phyloP scores from a whole-genome alignment of 2,888 invertebrate species.

The Nemapogon koenigi region DNA sequence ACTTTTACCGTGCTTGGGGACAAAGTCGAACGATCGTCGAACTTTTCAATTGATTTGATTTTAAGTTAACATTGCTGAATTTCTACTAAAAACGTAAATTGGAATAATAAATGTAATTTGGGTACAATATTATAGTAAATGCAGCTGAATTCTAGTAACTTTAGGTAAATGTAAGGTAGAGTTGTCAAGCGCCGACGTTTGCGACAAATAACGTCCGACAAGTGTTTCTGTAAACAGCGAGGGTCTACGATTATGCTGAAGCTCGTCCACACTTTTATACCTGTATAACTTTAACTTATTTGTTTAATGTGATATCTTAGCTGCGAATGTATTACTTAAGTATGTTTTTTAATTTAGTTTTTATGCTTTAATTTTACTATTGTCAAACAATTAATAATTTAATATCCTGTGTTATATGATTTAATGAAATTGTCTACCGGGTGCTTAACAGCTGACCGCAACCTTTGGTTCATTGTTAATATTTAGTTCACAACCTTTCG shows the following conservation, averaged over 20 bases:
- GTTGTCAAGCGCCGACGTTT: conserved; percentile 32
- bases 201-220: conserved; percentile 54
- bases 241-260: conserved; percentile 37
- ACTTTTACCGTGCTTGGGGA: conserved; percentile 27
- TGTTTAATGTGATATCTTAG: too few relatives aligned
- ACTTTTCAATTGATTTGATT: conserved; percentile 28
- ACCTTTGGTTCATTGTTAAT: conserved; percentile 35
- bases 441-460: conserved; percentile 33
- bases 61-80: conserved; percentile 11
- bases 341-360: too few relatives aligned
- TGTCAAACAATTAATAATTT: too few relatives aligned
- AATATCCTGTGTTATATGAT: too few relatives aligned
- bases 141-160: too few relatives aligned
- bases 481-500: conserved; percentile 50
- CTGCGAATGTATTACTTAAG: too few relatives aligned
- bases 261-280: conserved; percentile 11
- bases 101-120: too few relatives aligned
- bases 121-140: too few relatives aligned
- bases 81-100: not conserved
- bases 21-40: conserved; percentile 28
- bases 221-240: conserved; percentile 44
- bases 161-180: too few relatives aligned
- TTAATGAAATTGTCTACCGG: too few relatives aligned
- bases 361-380: too few relatives aligned
- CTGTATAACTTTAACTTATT: not conserved